phyloP scores from a whole-genome alignment of 35 echinoderm and acorn worm genomes.

The Heliocidaris tuberculata region DNA sequence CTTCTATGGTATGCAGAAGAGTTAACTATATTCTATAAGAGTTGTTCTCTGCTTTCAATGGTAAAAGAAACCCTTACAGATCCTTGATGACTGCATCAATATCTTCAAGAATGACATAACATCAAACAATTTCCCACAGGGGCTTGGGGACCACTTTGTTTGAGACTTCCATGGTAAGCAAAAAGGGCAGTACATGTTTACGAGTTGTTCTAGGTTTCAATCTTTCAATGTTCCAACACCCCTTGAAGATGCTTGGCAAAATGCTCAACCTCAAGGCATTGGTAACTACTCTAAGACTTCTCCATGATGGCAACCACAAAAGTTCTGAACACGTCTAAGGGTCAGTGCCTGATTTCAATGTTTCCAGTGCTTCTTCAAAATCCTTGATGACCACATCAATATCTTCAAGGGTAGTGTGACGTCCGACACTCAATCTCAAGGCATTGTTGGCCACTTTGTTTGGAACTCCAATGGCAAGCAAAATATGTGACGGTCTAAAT shows the following conservation, averaged over 20 bases:
- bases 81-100: slow-evolving; percentile 61
- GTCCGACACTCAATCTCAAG: slow-evolving; percentile 69
- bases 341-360: background rate
- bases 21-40: too few species aligned
- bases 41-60: too few species aligned
- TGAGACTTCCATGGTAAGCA: slow-evolving; percentile 26
- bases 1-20: too few species aligned
- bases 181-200: too few species aligned
- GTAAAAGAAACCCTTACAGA: slow-evolving; percentile 45
- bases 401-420: slow-evolving; percentile 62
- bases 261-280: slow-evolving; percentile 74
- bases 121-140: too few species aligned
- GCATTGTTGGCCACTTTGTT: slow-evolving; percentile 70
- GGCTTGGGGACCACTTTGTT: too few species aligned
- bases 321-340: background rate
- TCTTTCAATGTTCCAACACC: too few species aligned
- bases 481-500: slow-evolving; percentile 69
- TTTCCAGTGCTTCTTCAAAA: slow-evolving; percentile 53
- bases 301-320: background rate
- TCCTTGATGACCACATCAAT: slow-evolving; percentile 64
- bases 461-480: slow-evolving; percentile 62
- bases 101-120: slow-evolving; percentile 54
- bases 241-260: background rate
- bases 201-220: too few species aligned
- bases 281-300: slow-evolving; percentile 14